Evolutionary conservation across 2,888 invertebrate species (phyloP).

Genomic region (Mythimna lalbum): DNA sequence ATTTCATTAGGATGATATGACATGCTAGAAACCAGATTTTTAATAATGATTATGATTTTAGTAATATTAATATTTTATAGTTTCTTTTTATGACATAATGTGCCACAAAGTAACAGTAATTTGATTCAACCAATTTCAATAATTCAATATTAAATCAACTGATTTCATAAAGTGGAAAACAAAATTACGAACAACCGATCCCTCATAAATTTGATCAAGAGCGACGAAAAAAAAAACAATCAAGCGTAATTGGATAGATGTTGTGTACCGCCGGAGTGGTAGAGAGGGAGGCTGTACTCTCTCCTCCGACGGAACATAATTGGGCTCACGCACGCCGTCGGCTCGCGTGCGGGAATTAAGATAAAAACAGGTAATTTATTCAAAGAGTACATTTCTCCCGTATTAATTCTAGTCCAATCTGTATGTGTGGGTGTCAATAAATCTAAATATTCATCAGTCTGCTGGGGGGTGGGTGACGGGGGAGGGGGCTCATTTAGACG

Average conservation of each 20-base stretch:
- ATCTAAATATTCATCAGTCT: slow-evolving; percentile 80
- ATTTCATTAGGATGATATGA: too few species aligned
- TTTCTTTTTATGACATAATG: background rate
- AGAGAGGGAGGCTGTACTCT: slow-evolving; percentile 16
- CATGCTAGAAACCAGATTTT: too few species aligned
- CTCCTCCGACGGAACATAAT: slow-evolving; percentile 61
- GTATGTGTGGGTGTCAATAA: slow-evolving; percentile 73
- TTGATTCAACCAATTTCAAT: slow-evolving; percentile 9
- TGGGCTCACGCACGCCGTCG: slow-evolving; percentile 50
- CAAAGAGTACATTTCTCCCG: slow-evolving; percentile 68
- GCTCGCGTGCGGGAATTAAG: slow-evolving; percentile 57
- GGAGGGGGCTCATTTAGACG: slow-evolving; percentile 65
- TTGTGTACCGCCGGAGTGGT: slow-evolving; percentile 3
- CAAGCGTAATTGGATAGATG: slow-evolving; percentile 65
- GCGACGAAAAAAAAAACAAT: slow-evolving; percentile 57
- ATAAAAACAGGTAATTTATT: slow-evolving; percentile 76
- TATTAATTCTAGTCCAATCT: slow-evolving; percentile 68
- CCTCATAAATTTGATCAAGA: slow-evolving; percentile 57
- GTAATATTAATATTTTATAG: too few species aligned
- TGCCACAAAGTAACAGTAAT: background rate
- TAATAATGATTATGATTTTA: too few species aligned
- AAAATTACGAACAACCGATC: slow-evolving; percentile 55
- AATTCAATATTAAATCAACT: slow-evolving; percentile 39
- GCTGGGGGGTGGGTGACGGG: slow-evolving; percentile 17
- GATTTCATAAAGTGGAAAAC: slow-evolving; percentile 48